Evolutionary conservation across 2,888 invertebrate genomes (phyloP).

Genomic region (Mesoligia furuncula): DNA sequence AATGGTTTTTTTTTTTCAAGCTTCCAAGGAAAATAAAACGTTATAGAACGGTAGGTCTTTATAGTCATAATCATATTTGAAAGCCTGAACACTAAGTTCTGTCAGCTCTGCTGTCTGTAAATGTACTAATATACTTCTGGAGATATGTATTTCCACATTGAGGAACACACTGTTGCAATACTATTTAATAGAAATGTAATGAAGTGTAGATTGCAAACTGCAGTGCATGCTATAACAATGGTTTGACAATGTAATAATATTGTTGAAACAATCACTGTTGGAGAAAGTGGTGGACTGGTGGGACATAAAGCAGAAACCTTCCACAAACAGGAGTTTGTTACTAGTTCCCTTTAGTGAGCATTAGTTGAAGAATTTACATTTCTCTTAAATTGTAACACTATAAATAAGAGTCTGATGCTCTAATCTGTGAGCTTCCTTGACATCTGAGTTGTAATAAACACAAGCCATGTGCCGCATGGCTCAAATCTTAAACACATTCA

Average conservation of each 20-base stretch:
- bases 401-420: not conserved
- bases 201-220: not conserved
- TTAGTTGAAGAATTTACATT: not conserved
- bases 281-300: not conserved
- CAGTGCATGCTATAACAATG: not conserved
- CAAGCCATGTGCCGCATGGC: not conserved
- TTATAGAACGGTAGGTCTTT: slow-evolving; percentile 80
- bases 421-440: not conserved
- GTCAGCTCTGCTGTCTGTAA: not conserved
- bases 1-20: slow-evolving; percentile 74
- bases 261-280: not conserved
- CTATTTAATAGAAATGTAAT: not conserved
- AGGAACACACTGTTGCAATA: not conserved
- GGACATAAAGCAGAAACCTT: not conserved
- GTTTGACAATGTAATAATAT: not conserved
- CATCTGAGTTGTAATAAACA: not conserved
- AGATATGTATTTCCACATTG: not conserved
- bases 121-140: not conserved
- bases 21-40: slow-evolving; percentile 80
- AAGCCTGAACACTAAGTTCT: not conserved
- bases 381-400: not conserved
- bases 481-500: no score
- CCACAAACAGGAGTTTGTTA: not conserved
- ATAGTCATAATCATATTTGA: not conserved
- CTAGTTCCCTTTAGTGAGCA: not conserved